Evolutionary conservation across 2,888 invertebrate genomes (phyloP), one percentile per base, ranked within the genome.

Genomic region (Cyaniris semiargus): DNA sequence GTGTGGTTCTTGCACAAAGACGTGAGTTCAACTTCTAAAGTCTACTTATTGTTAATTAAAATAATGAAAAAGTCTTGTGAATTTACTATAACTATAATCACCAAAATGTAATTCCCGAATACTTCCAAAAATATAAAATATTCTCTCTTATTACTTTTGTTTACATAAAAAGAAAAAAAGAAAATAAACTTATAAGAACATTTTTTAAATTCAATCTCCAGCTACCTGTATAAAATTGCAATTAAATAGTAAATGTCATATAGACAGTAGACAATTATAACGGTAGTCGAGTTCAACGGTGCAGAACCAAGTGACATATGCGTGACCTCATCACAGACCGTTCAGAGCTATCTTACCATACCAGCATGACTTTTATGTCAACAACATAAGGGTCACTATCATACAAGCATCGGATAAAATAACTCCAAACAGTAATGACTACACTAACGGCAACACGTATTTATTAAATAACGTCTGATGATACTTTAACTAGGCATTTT

Each of bases 231-330:
- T 27, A 27, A 66, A 66, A 15, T 66, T 15, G 27, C 66, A 66
- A 66, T 66, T 31, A 66, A 66, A 66, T 27, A 66, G 66, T 66
- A 66, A 66, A 66, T 66, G 18, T 27, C 27, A 66, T 27, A 58
- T 56, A 56, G 31, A 31, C 75, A n/a, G 58, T 48, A n/a, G 21
- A 75, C 70, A 80, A 80, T 81, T 79, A 80, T 81, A 82, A 82
- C 82, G 81, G 82, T 78, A 70, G 71, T 60, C 60, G 78, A 70
- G 81, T 82, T 82, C 85, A 83, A 81, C 84, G 85, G 83, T 81
- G 86, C 87, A 83, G 83, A 85, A 83, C 86, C 81, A 80, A 82
- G 86, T 87, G 87, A 87, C 89, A 89, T 88, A 88, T 83, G 85
- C 83, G 79, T 84, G 85, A 85, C 84, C 81, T 80, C 81, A 81